These are phyloP conservation scores for Mactromeris polynyma DNA, from an alignment of 2,888 invertebrate genomes.

Conservation along the genomic window DNA sequence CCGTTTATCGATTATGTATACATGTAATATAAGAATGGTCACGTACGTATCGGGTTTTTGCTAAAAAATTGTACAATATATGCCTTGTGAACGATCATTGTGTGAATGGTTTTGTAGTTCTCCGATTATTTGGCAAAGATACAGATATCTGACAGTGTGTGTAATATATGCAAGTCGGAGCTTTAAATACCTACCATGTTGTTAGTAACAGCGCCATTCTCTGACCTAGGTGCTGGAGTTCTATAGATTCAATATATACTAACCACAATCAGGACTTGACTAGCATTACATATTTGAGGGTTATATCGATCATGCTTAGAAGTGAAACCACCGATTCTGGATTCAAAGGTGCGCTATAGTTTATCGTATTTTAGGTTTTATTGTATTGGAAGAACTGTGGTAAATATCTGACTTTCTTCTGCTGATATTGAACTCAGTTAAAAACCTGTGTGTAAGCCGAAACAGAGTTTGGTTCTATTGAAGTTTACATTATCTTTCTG, in stretches of 20 bases:
- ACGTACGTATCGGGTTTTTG: too few species aligned
- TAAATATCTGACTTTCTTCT: background rate
- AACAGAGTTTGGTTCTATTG: background rate
- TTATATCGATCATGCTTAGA: conserved; percentile 35
- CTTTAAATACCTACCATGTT: background rate
- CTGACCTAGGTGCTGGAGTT: background rate
- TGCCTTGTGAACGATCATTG: background rate
- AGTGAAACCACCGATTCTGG: conserved; percentile 62
- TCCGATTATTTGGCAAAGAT: background rate
- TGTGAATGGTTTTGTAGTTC: background rate
- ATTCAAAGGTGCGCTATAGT: conserved; percentile 48
- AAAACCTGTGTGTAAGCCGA: background rate
- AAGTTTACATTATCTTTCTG: background rate
- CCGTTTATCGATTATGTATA: background rate
- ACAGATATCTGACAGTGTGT: background rate
- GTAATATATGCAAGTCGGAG: background rate
- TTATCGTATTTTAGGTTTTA: background rate
- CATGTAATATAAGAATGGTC: too few species aligned
- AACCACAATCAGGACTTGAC: background rate
- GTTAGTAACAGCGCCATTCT: conserved; percentile 3
- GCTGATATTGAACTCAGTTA: background rate
- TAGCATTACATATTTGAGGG: background rate
- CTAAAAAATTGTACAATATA: background rate
- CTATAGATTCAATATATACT: background rate
- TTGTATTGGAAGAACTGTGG: background rate